Evolutionary conservation across 1,140 invertebrate species (phyloP), one percentile per base, ranked within the genome.

Genomic region (Saccostrea echinata): DNA sequence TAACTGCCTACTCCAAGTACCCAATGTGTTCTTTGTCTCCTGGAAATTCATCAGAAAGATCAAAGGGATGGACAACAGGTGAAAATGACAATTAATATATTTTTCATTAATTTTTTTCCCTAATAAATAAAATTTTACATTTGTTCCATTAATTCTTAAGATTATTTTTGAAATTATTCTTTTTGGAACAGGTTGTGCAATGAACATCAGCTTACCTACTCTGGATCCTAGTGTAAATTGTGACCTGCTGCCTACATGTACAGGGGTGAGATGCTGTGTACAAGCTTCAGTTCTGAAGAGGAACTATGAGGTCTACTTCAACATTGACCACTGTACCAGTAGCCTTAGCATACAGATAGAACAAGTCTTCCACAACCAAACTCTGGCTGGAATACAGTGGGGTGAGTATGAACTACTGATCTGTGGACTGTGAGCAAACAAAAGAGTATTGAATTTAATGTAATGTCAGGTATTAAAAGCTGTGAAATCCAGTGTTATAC

Each of bases 191-290:
- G 88, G 57, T 57, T 88, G 88, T 88, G 57, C 88, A 55, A 61
- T 82, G 24, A 86, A 86, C 52, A 24, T 86, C 55, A 88, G n/a
- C 11, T 35, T 86, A 52, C 88, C 88, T 1, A 55, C 57, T 1
- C 51, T 88, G 0, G 68, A 53, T 13, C n/a, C 61, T 13, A 76
- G 55, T 16, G 61, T 88, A 1, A 64, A 68, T 1, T 88, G 88
- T 76, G 53, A 88, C 57, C 13, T 88, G 21, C 53, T 76, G 21
- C 35, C 33, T 51, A 52, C 83, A 30, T 88, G 88, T 84, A 84
- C 88, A 9, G 88, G 88, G 0, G 88, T 88, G 24, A 35, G 86
- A 30, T 88, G 88, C 24, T 88, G 88, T 84, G 84, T 88, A 4
- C 16, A 88, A 0, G 84, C 64, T 57, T 30, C 82, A 61, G 4